Evolutionary conservation across 2,888 invertebrate genomes (phyloP).

Genomic region (Charanyca ferruginea): DNA sequence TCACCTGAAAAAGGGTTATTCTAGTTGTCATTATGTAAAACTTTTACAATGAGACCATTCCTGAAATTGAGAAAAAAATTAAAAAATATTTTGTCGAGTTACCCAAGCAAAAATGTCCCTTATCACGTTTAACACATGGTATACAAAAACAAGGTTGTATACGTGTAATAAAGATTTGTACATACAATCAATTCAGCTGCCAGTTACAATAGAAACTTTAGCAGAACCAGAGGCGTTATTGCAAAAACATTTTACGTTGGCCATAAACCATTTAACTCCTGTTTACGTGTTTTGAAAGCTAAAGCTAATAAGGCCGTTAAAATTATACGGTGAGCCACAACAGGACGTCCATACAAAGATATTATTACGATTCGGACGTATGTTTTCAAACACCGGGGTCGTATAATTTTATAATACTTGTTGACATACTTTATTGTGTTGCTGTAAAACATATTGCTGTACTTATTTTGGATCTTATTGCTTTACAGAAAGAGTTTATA

Average conservation of each 20-base stretch:
- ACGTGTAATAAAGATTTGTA: no score
- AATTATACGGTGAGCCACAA: constrained; percentile 80
- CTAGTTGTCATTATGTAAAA: no score
- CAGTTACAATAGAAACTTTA: constrained; percentile 31
- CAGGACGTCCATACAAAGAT: constrained; percentile 79
- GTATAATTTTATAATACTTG: constrained; percentile 84
- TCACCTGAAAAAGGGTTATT: no score
- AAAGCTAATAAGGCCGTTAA: constrained; percentile 85
- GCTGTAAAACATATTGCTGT: constrained; percentile 25
- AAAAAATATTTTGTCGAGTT: no score
- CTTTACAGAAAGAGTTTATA: constrained; percentile 5
- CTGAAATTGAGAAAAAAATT: no score
- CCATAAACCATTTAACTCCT: constrained; percentile 80
- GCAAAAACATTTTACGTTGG: constrained; percentile 76
- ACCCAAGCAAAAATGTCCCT: no score
- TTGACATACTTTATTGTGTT: constrained; percentile 69
- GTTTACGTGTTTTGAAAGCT: constrained; percentile 83
- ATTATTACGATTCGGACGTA: constrained; percentile 79
- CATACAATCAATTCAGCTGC: constrained; percentile 5
- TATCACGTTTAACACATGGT: no score
- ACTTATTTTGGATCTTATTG: constrained; percentile 55
- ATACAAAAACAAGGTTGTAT: no score
- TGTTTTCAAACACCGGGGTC: constrained; percentile 84
- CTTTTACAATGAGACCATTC: no score
- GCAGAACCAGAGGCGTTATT: constrained; percentile 57